These are phyloP conservation scores for Siphamia tubifer DNA, from an alignment of 2,113 vertebrate species.

Conservation along the genomic window DNA sequence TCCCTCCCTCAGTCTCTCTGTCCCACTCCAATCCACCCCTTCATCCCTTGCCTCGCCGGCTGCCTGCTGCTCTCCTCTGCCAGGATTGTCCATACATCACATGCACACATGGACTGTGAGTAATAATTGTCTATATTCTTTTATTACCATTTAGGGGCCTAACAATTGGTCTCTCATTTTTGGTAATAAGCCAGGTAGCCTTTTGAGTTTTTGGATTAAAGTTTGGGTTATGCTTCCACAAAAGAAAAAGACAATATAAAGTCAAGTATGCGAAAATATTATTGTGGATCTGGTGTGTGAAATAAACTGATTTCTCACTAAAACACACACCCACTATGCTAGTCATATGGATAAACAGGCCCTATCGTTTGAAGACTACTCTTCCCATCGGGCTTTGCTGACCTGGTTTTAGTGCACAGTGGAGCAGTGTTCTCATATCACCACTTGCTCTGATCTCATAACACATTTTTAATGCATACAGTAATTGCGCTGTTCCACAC, in stretches of 20 bases:
- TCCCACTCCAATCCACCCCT: constrained; percentile 60
- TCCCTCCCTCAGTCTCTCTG: constrained; percentile 64
- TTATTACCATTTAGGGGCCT: background rate
- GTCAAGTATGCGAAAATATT: too few species aligned
- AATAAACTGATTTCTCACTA: too few species aligned
- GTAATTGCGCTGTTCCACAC: constrained; percentile 7
- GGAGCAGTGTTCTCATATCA: constrained; percentile 37
- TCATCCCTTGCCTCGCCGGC: constrained; percentile 25
- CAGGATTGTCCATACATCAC: constrained; percentile 7
- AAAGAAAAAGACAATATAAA: too few species aligned
- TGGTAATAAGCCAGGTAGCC: too few species aligned
- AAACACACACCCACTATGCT: too few species aligned
- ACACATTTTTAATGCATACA: constrained; percentile 8
- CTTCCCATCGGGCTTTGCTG: constrained; percentile 60
- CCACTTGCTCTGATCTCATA: constrained; percentile 37
- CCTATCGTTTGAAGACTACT: constrained; percentile 19
- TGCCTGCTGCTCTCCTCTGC: constrained; percentile 21
- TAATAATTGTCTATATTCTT: constrained; percentile 5
- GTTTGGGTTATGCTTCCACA: too few species aligned
- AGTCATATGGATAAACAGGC: constrained; percentile 23
- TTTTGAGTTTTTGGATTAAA: too few species aligned
- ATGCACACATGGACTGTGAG: constrained; percentile 28
- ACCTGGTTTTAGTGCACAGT: constrained; percentile 62
- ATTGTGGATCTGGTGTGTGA: too few species aligned
- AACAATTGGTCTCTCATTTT: background rate